These are phyloP conservation scores for Conops quadrifasciatus DNA, from an alignment of 2,888 invertebrate species.

Conservation along the genomic window DNA sequence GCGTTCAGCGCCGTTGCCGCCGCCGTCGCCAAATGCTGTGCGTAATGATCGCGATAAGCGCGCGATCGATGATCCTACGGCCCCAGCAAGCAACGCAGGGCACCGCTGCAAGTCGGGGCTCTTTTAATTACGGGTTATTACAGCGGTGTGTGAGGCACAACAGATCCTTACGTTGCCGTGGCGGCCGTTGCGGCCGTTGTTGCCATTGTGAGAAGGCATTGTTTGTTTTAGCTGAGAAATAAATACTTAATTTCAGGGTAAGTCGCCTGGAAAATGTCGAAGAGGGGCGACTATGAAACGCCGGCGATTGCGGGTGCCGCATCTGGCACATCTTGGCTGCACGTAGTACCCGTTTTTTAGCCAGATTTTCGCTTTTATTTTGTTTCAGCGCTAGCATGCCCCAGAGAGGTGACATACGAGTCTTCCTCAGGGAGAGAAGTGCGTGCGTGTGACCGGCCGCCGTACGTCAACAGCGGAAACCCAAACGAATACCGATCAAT, in stretches of 20 bases:
- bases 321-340: conserved; percentile 29
- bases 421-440: conserved; percentile 27
- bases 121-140: conserved; percentile 36
- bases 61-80: conserved; percentile 10
- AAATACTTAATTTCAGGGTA: conserved; percentile 33
- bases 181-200: conserved; percentile 1
- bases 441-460: conserved; percentile 37
- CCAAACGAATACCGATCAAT: background rate
- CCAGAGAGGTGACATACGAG: conserved; percentile 28
- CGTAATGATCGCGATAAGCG: conserved; percentile 36
- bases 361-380: conserved; percentile 1
- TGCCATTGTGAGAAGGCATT: conserved; percentile 13
- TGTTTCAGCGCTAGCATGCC: background rate
- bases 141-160: conserved; percentile 18
- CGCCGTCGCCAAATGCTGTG: conserved; percentile 16
- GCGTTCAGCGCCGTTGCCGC: background rate
- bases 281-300: background rate
- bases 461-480: conserved; percentile 33
- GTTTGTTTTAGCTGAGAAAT: conserved; percentile 26
- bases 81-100: background rate
- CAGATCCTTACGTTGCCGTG: conserved; percentile 4
- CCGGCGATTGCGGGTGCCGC: conserved; percentile 22
- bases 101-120: conserved; percentile 13
- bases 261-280: background rate
- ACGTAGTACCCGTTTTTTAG: conserved; percentile 5